A percentile compares a stretch with the other conserved stretches of the same genome.
Evolutionary conservation across 2,888 invertebrate species (phyloP).

Genomic region (Tromatobia lineatoria): DNA sequence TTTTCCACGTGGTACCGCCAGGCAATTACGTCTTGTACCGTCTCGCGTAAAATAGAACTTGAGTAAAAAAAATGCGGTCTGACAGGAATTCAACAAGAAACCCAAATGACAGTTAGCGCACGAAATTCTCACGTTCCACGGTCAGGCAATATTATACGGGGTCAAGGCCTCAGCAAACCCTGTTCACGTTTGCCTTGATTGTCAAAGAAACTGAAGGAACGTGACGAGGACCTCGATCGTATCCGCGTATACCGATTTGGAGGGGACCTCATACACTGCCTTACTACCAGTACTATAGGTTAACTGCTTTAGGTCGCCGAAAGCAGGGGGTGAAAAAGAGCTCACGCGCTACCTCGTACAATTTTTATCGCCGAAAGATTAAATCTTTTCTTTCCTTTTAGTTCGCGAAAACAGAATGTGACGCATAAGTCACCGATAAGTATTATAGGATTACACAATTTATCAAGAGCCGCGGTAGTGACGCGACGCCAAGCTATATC

Average conservation of each 20-base stretch:
- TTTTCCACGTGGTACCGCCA: too few species aligned
- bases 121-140: too few species aligned
- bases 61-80: too few species aligned
- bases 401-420: slow-evolving; percentile 39
- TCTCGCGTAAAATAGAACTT: too few species aligned
- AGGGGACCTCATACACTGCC: slow-evolving; percentile 20
- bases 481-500: too few species aligned
- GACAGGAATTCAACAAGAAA: too few species aligned
- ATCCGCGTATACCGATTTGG: slow-evolving; percentile 22
- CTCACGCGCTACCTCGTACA: slow-evolving; percentile 13
- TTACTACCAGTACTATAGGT: background rate
- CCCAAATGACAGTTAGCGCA: too few species aligned
- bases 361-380: slow-evolving; percentile 32
- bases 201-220: slow-evolving; percentile 46
- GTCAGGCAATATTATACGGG: slow-evolving; percentile 58
- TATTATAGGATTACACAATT: slow-evolving; percentile 57
- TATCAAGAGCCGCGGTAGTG: too few species aligned
- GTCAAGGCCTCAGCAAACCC: slow-evolving; percentile 55
- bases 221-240: slow-evolving; percentile 52
- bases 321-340: slow-evolving; percentile 9
- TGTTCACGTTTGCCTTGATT: slow-evolving; percentile 50
- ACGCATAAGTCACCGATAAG: slow-evolving; percentile 60
- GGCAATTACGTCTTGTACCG: too few species aligned
- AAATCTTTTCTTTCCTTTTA: background rate
- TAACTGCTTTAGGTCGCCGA: background rate